Evolutionary conservation across 2,888 invertebrate genomes (phyloP), one percentile per base, ranked within the genome.

Genomic region (Ophonus ardosiacus): DNA sequence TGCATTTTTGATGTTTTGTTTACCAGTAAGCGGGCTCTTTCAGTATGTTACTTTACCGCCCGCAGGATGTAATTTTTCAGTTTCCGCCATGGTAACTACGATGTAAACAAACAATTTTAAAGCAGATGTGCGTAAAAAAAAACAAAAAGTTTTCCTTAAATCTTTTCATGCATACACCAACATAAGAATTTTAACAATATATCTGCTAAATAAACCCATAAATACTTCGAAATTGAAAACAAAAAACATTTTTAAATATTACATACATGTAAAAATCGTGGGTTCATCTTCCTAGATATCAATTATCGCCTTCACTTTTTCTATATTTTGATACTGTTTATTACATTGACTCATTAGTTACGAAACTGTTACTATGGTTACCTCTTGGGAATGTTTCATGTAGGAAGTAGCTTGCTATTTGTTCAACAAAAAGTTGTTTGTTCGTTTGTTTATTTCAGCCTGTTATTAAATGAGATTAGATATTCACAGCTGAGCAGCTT

Each of bases 341-440:
- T 13, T 51, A 61, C 4, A 8, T 17, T 61, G 59, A 61, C 18
- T 61, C 59, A 61, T 61, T 13, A 3, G 59, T 61, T 61, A 10
- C 7, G 59, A 15, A 61, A 61, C 59, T 15, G 59, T 61, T 17
- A 61, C 15, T 1, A 1, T 17, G 15, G 21, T 61, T 61, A 61
- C 15, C 17, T n/a, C 18, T 15, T 61, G 59, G 17, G 59, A 61
- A 61, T 61, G 15, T 61, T 61, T 17, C 8, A 61, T 61, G 59
- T 61, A 61, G 59, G 59, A 61, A 61, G 59, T 61, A 61, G 18
- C 17, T 56, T 17, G 18, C 18, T 1, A 61, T 61, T 61, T 61
- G 59, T 61, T 61, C 59, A 61, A 61, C 21, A 61, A 61, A 61
- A 15, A 61, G 18, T 18, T 18, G 18, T 8, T 61, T 61, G 59